These are phyloP conservation scores for Microcebus griseorufus DNA, from an alignment of 2,113 vertebrate genomes.

Conservation along the genomic window DNA sequence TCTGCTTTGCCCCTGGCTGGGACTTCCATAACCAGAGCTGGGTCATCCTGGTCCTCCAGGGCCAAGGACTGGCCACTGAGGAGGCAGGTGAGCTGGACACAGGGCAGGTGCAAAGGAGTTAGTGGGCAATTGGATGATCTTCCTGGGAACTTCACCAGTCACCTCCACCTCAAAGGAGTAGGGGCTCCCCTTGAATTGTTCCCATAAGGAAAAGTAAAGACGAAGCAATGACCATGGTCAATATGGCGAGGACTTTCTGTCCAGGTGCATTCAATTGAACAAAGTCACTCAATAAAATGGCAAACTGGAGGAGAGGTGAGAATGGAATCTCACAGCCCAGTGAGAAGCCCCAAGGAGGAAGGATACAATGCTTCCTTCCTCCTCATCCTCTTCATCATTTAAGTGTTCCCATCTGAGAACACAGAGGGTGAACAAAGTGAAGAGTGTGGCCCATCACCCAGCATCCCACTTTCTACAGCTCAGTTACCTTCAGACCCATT, in stretches of 20 bases:
- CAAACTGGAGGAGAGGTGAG: not conserved
- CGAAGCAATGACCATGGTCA: not conserved
- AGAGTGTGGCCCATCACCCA: not conserved
- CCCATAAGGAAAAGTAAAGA: not conserved
- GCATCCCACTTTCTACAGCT: not conserved
- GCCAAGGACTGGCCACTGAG: not conserved
- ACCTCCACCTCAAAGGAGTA: not conserved
- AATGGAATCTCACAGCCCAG: conserved; percentile 37
- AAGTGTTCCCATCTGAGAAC: not conserved
- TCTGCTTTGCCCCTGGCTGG: not conserved
- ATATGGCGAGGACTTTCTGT: not conserved
- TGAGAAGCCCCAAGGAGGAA: conserved; percentile 10
- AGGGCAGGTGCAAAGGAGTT: not conserved
- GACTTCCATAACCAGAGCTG: not conserved
- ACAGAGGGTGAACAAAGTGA: not conserved
- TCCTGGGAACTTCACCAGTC: not conserved
- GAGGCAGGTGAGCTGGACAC: not conserved
- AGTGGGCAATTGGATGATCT: not conserved
- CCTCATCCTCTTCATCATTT: not conserved
- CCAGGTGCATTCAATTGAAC: conserved; percentile 45
- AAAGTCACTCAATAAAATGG: conserved; percentile 42
- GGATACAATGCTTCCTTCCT: not conserved
- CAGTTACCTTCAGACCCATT: not conserved
- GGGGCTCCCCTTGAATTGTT: not conserved
- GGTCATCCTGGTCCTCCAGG: not conserved